Evolutionary conservation across 2,113 vertebrate genomes (phyloP), one percentile per base, ranked within the genome.

Genomic region (Gorilla gorilla): DNA sequence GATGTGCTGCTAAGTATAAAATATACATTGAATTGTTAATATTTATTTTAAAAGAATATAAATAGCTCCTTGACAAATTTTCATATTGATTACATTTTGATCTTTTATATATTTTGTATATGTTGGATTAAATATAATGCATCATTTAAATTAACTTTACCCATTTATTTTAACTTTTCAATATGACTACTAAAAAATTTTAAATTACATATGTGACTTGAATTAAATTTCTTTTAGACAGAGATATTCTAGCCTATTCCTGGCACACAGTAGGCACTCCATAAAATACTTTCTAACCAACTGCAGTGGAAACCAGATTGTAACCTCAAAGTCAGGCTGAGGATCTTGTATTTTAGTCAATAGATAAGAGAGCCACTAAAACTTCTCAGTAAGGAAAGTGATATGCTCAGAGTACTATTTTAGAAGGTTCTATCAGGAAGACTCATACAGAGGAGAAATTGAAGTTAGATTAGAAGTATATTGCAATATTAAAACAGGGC

Each of bases 211-310:
- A 55, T 59, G 12, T 88, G 38, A 38, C 35, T 94, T 78, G 40
- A 4, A n/a, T 52, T 68, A 17, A 10, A 70, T 72, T 73, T 87
- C 27, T 90, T 13, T 80, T 68, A 59, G 45, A 50, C 17, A 55
- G 30, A 61, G 11, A 17, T 85, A 11, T 18, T 22, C 40, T 76
- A 89, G 22, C 2, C 11, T 79, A 22, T 81, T 94, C 20, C 25
- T 87, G 32, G 38, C 3, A 81, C 40, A 79, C 3, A 52, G 17
- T 81, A 83, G 30, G 13, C 12, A 79, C 32, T 70, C 40, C 43
- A 45, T 81, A 92, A 96, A 97, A 90, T 50, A 52, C 23, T 90
- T 90, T 7, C n/a, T 81, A 87, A 84, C 20, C 35, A 96, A 90
- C 5, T n/a, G 2, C 22, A 78, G 7, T 17, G 68, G 48, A 66